Evolutionary conservation across 1,140 invertebrate species (phyloP).

Genomic region (Drosophila melanica): DNA sequence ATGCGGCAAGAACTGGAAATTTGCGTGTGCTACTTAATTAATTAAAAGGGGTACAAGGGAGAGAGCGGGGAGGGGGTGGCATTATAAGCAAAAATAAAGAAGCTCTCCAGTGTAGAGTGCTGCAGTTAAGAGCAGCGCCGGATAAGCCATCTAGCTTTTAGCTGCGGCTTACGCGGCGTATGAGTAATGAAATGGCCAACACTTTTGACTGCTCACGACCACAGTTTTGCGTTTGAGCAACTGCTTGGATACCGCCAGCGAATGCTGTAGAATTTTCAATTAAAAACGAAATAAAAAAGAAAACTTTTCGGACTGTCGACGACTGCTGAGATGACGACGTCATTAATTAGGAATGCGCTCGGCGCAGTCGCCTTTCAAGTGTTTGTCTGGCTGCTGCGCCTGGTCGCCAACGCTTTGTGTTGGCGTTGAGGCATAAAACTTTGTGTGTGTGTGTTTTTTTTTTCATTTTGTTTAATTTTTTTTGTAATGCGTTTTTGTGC

Average conservation of each 20-base stretch:
- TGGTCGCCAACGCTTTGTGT: conserved; percentile 71
- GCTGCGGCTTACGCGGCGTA: conserved; percentile 62
- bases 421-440: conserved; percentile 76
- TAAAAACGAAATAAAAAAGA: conserved; percentile 50
- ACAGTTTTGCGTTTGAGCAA: not conserved
- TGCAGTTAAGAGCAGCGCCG: not conserved
- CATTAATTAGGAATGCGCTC: conserved; percentile 80
- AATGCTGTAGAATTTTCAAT: conserved; percentile 65
- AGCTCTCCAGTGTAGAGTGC: conserved; percentile 35
- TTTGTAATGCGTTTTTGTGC: conserved; percentile 70
- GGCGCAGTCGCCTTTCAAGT: conserved; percentile 69
- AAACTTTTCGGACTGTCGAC: conserved; percentile 33
- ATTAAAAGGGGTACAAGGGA: conserved; percentile 28
- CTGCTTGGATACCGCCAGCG: conserved; percentile 21
- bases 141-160: conserved; percentile 27
- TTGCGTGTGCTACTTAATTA: conserved; percentile 40
- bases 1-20: conserved; percentile 45
- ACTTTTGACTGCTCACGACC: conserved; percentile 41
- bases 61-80: not conserved
- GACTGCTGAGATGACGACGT: conserved; percentile 49
- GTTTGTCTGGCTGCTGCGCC: conserved; percentile 50
- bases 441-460: too few relatives aligned
- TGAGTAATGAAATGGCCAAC: conserved; percentile 64
- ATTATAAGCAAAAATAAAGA: conserved; percentile 42
- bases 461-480: conserved; percentile 26